phyloP scores from a whole-genome alignment of 2,113 vertebrate species.

The Irena cyanogastra region DNA sequence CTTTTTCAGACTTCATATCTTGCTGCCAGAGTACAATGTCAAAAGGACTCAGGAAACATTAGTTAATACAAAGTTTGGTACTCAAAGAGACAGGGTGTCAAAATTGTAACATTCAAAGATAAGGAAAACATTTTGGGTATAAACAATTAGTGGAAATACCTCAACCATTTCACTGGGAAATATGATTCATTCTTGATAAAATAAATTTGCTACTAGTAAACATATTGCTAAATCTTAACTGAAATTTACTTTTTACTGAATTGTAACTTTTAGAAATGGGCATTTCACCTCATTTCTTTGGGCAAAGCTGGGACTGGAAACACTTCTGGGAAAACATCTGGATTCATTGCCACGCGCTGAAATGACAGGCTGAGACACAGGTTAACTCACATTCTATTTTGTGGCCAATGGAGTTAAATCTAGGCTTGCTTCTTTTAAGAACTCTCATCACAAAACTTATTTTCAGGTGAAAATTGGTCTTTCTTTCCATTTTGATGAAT shows the following conservation, averaged over 20 bases:
- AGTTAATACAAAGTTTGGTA: background rate
- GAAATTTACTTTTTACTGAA: background rate
- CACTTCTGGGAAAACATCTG: background rate
- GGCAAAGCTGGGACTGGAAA: background rate
- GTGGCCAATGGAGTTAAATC: background rate
- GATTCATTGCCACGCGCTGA: background rate
- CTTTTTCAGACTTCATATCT: background rate
- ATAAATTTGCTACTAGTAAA: background rate
- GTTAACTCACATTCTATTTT: background rate
- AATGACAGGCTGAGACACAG: background rate
- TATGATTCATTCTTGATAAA: background rate
- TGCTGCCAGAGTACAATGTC: background rate
- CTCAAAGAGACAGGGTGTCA: background rate
- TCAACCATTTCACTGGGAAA: background rate
- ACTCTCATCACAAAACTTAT: background rate
- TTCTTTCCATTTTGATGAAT: background rate
- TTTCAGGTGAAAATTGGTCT: background rate
- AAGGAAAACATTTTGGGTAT: background rate
- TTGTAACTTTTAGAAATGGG: background rate
- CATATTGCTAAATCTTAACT: background rate
- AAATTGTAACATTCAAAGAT: background rate
- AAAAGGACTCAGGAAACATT: background rate
- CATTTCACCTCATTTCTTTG: background rate
- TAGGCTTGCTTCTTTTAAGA: background rate
- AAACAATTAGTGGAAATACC: slow-evolving; percentile 23